These are phyloP conservation scores for Acanthurus leucopareius DNA, from an alignment of 2,797 vertebrate genomes.

Conservation along the genomic window DNA sequence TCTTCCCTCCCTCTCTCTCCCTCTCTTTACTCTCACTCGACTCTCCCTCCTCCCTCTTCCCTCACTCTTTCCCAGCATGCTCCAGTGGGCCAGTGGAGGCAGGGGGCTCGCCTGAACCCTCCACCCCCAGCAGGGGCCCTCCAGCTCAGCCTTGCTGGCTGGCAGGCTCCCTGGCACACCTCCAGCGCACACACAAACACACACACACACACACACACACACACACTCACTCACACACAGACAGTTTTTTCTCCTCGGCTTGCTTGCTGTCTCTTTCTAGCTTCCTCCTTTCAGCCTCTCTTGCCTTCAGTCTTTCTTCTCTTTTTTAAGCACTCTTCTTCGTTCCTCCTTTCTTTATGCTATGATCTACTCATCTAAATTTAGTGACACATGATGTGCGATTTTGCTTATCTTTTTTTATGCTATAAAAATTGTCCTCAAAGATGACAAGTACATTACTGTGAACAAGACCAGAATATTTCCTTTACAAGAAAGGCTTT, in stretches of 20 bases:
- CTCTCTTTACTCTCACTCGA: neutral
- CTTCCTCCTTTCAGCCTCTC: slow-evolving; percentile 31
- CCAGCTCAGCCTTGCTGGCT: slow-evolving; percentile 75
- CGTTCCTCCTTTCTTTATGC: neutral
- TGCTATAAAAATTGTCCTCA: neutral
- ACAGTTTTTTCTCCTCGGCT: slow-evolving; percentile 12
- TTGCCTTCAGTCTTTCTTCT: slow-evolving; percentile 24
- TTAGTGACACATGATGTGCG: slow-evolving; percentile 1
- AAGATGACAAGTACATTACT: neutral
- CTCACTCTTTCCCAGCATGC: slow-evolving; percentile 71
- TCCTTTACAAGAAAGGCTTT: neutral
- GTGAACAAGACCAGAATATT: neutral
- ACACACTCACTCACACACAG: slow-evolving; percentile 14
- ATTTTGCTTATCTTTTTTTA: neutral
- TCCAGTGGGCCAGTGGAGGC: slow-evolving; percentile 71
- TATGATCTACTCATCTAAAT: slow-evolving; percentile 20
- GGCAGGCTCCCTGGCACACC: slow-evolving; percentile 75
- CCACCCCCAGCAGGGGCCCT: slow-evolving; percentile 75
- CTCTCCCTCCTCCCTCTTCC: slow-evolving; percentile 26
- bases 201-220: slow-evolving; percentile 34
- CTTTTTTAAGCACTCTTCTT: neutral
- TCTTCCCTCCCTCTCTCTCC: slow-evolving; percentile 36
- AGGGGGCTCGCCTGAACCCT: slow-evolving; percentile 79
- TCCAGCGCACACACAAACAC: slow-evolving; percentile 59
- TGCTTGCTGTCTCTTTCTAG: slow-evolving; percentile 33